Conservation (phyloP, 1,140 invertebrate species). For the Drosophila ironensis region DNA sequence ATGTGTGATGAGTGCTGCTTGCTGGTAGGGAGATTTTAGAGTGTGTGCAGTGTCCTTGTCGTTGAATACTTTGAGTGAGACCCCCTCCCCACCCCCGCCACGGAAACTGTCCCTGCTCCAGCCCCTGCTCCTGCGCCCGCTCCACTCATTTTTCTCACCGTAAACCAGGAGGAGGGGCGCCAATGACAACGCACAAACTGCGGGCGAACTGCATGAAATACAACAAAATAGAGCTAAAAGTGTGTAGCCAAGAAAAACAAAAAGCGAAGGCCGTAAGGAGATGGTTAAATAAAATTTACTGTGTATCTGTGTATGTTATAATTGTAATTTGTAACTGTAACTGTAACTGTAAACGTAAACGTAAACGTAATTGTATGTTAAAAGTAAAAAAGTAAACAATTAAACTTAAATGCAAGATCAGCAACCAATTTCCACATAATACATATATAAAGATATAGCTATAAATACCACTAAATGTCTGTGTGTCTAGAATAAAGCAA, state of each 20-base stretch:
- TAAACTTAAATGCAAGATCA: constrained; percentile 22
- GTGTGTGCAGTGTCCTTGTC: constrained; percentile 20
- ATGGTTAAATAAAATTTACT: constrained; percentile 48
- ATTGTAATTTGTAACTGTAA: constrained; percentile 24
- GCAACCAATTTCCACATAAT: constrained; percentile 20
- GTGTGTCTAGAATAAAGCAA: constrained; percentile 41
- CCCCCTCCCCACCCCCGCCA: constrained; percentile 3
- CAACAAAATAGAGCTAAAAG: neutral
- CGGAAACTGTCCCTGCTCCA: neutral
- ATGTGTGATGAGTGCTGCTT: constrained; percentile 6
- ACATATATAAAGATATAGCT: constrained; percentile 29
- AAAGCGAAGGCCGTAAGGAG: constrained; percentile 6
- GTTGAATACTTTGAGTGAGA: constrained; percentile 34
- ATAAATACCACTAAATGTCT: constrained; percentile 28
- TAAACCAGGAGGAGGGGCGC: constrained; percentile 15
- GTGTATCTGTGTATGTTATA: constrained; percentile 46
- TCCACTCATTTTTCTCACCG: neutral
- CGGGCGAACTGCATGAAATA: neutral
- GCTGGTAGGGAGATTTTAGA: too few relatives aligned
- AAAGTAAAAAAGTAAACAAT: constrained; percentile 1
- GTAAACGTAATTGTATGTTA: constrained; percentile 42
- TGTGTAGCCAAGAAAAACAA: neutral
- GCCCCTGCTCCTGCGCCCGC: neutral
- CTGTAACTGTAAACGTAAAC: constrained; percentile 13
- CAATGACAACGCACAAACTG: constrained; percentile 37